Base-by-base conservation (phyloP, 1,140 invertebrate species). In the Danaus plexippus region DNA sequence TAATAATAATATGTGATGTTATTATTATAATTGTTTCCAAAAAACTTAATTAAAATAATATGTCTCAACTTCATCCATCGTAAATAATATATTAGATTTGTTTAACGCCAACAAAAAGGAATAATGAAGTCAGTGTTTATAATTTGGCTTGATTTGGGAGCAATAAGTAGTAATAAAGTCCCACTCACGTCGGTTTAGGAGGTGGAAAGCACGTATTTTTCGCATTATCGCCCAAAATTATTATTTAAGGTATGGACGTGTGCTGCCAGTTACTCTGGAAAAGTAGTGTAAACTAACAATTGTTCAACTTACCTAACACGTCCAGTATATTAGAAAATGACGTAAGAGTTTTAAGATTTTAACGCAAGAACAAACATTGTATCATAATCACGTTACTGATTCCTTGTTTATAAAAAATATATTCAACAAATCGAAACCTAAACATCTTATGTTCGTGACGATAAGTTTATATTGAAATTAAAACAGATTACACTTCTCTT, bases 211-310 rank as follows among this genome's bases (percentile, higher is more conserved):
- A 84, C 80, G 78, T 84, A 84, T 81, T 84, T 81, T 84, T 84
- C 80, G 71, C 78, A 84, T 84, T 84, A 84, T 81, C 78, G 80
- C 73, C 75, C 77, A 80, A 72, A 84, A 84, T 84, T 84, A 81
- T 81, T 82, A 80, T 82, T 77, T 79, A 82, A 79, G 75, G 72
- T 75, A 77, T 66, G 75, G 66, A 79, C 77, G 76, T 79, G 79
- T 80, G 77, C 73, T 75, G 71, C 67, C 66, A 72, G 69, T 74
- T 73, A 76, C 72, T 73, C 69, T 73, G 65, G 60, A 66, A 68
- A 68, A 75, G 78, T 65, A 64, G 66, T 75, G 66, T 62, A 59
- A 54, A 62, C 62, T 69, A 77, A 80, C 71, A 73, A 78, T 76
- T 67, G 73, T 54, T 63, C 71, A 78, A 75, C 22, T 32, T 32